A percentile compares a stretch with the other conserved stretches of the same genome.
phyloP scores from a whole-genome alignment of 1,140 invertebrate genomes.

The Brachionus koreanus region DNA sequence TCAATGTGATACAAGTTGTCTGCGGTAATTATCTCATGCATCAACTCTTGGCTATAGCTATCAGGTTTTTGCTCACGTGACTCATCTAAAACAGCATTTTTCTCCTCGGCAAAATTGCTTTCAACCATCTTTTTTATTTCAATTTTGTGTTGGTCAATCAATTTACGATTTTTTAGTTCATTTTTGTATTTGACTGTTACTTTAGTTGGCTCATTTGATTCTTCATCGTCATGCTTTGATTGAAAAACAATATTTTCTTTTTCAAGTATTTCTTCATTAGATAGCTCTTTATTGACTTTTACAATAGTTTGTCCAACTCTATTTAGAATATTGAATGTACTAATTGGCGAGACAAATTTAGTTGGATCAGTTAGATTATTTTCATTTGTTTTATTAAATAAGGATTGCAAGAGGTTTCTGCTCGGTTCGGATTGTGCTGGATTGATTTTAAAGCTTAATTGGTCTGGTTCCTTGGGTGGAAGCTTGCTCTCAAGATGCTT shows the following conservation, averaged over 20 bases:
- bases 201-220: background rate
- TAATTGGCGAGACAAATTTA: background rate
- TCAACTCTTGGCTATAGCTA: background rate
- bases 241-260: background rate
- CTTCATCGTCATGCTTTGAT: background rate
- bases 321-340: background rate
- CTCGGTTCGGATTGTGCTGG: background rate
- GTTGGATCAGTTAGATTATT: background rate
- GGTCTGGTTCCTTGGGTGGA: background rate
- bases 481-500: constrained; percentile 16
- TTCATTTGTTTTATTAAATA: background rate
- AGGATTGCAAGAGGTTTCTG: background rate
- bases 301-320: background rate
- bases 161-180: background rate
- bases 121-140: background rate
- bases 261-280: background rate
- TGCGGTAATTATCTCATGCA: background rate
- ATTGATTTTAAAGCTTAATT: background rate
- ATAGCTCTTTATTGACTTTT: background rate
- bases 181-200: background rate
- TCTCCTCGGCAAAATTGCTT: background rate
- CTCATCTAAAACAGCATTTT: background rate
- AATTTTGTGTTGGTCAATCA: background rate
- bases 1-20: background rate
- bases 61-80: background rate